Percentiles rank a stretch among this genome's conserved stretches.
phyloP scores from a whole-genome alignment of 2,113 vertebrate species.

The Sialia sialis region DNA sequence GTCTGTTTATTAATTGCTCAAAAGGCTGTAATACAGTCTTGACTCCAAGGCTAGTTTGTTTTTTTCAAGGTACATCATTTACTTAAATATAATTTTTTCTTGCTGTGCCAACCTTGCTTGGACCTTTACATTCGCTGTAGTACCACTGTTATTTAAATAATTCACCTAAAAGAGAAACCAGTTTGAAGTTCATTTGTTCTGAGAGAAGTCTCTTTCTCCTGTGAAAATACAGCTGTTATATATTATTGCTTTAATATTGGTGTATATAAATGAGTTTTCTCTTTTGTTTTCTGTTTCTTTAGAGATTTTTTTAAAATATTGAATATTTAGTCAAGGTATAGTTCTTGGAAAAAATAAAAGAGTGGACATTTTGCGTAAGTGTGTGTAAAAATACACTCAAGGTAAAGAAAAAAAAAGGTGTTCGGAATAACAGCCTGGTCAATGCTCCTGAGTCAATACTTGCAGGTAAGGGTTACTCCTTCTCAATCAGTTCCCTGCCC shows the following conservation, averaged over 20 bases:
- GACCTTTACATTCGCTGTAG: not conserved
- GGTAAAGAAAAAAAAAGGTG: not conserved
- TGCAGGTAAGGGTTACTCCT: not conserved
- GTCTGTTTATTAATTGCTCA: not conserved
- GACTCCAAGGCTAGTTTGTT: not conserved
- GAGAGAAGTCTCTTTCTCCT: not conserved
- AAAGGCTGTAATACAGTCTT: not conserved
- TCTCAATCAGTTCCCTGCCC: too few relatives aligned
- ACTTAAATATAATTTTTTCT: not conserved
- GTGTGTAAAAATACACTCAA: not conserved
- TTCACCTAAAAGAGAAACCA: not conserved
- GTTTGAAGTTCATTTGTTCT: not conserved
- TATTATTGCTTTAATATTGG: not conserved
- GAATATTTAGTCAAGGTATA: not conserved
- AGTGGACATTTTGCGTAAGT: not conserved
- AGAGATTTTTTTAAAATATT: not conserved
- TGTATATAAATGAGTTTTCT: not conserved
- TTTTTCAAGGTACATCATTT: not conserved
- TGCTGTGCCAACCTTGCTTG: not conserved
- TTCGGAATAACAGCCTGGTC: not conserved
- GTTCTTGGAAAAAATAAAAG: not conserved
- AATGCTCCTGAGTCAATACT: not conserved
- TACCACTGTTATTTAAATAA: not conserved
- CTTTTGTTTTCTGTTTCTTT: not conserved
- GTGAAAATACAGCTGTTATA: not conserved